Conservation (phyloP, 2,888 invertebrate genomes). For the Pegoplata infirma region DNA sequence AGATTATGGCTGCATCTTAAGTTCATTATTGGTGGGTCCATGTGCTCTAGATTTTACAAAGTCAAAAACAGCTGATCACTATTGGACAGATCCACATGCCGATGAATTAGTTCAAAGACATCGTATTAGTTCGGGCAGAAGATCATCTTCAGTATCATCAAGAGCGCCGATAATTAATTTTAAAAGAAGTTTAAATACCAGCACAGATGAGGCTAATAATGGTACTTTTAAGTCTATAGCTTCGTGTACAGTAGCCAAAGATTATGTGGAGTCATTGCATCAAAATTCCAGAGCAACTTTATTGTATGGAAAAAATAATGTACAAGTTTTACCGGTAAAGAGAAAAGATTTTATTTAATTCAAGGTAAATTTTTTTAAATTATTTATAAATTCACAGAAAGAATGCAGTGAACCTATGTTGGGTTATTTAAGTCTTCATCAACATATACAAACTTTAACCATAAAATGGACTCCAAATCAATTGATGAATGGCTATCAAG, state of each 20-base stretch:
- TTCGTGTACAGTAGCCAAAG: conserved; percentile 83
- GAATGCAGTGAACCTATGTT: conserved; percentile 89
- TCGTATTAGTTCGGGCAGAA: conserved; percentile 89
- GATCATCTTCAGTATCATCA: conserved; percentile 86
- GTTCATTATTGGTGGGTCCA: conserved; percentile 93
- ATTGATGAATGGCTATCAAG: conserved; percentile 93
- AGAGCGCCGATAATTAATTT: conserved; percentile 86
- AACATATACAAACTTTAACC: conserved; percentile 87
- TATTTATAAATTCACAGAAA: conserved; percentile 79
- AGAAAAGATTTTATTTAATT: conserved; percentile 74
- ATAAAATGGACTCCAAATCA: conserved; percentile 99
- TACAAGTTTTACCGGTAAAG: conserved; percentile 91
- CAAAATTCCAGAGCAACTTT: conserved; percentile 94
- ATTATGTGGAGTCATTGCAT: conserved; percentile 96
- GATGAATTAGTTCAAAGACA: conserved; percentile 87
- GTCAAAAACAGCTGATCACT: conserved; percentile 92
- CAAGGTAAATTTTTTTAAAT: neutral
- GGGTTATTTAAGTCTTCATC: conserved; percentile 95
- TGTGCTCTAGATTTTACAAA: conserved; percentile 95
- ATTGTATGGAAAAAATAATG: conserved; percentile 96
- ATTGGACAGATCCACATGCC: conserved; percentile 96
- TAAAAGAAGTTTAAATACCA: conserved; percentile 85
- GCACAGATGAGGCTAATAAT: conserved; percentile 84
- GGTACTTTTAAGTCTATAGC: conserved; percentile 74
- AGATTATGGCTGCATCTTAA: conserved; percentile 93